These are phyloP conservation scores for Rhyacophila evoluta DNA, from an alignment of 2,888 invertebrate genomes.

Conservation along the genomic window DNA sequence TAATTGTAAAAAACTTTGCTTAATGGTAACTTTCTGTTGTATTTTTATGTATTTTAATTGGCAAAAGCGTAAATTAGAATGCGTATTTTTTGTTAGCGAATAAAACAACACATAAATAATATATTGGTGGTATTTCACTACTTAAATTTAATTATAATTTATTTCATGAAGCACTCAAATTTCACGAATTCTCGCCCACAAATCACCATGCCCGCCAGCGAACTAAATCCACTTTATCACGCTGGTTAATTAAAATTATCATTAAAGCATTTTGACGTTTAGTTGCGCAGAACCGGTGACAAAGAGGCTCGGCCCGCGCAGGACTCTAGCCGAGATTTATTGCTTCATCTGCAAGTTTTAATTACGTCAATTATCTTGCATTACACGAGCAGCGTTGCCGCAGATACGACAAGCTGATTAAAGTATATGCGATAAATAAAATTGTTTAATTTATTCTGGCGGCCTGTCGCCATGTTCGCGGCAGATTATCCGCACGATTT, in stretches of 20 bases:
- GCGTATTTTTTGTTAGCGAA: too few species aligned
- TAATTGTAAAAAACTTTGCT: too few species aligned
- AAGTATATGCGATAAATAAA: conserved; percentile 32
- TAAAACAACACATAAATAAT: too few species aligned
- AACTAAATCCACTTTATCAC: conserved; percentile 4
- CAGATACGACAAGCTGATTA: conserved; percentile 28
- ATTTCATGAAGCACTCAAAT: not conserved
- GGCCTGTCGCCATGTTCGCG: not conserved
- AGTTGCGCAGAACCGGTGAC: conserved; percentile 7
- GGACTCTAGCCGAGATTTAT: conserved; percentile 38
- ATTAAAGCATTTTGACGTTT: not conserved
- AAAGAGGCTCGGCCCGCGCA: not conserved
- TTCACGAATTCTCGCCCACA: not conserved
- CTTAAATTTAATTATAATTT: not conserved
- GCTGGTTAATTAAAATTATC: conserved; percentile 10
- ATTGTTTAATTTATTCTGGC: conserved; percentile 1
- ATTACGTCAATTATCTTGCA: conserved; percentile 51
- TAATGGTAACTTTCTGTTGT: too few species aligned
- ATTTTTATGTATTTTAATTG: too few species aligned
- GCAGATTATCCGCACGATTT: not conserved
- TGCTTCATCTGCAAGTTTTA: conserved; percentile 40
- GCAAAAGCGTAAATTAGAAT: too few species aligned
- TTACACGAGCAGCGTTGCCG: conserved; percentile 42
- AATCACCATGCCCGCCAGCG: not conserved
- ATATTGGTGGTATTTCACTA: not conserved